Conservation (phyloP, 2,888 invertebrate genomes). For the Stenchaetothrips biformis region DNA sequence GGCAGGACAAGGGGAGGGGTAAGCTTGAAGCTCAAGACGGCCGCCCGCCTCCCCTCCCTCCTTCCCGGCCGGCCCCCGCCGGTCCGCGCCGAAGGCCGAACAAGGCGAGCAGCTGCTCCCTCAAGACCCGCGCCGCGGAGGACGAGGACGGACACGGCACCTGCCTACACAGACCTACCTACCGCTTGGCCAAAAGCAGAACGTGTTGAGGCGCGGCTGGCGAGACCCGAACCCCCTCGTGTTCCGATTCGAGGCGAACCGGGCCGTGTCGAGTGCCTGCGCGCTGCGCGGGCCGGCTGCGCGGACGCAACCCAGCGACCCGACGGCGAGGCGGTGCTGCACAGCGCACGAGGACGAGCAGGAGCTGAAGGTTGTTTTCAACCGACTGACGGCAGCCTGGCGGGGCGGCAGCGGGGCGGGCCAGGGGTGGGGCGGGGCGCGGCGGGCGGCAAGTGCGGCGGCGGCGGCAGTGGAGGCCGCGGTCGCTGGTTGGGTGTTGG, state of each 20-base stretch:
- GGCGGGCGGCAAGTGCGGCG: slow-evolving; percentile 47
- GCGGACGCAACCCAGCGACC: slow-evolving; percentile 26
- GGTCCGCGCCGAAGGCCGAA: background rate
- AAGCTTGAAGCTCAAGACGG: background rate
- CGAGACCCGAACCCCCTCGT: background rate
- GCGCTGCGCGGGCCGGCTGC: background rate
- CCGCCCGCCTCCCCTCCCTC: background rate
- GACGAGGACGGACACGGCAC: background rate
- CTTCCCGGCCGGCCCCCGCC: background rate
- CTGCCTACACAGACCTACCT: background rate
- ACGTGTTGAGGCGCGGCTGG: background rate
- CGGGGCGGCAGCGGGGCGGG: slow-evolving; percentile 18
- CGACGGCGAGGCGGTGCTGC: slow-evolving; percentile 46
- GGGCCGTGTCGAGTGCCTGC: background rate
- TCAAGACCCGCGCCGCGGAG: background rate
- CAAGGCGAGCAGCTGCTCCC: background rate
- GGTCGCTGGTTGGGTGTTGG: background rate
- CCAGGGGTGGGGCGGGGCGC: slow-evolving; percentile 25
- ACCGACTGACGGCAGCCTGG: slow-evolving; percentile 16
- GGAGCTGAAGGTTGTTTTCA: slow-evolving; percentile 24
- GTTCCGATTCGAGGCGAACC: background rate
- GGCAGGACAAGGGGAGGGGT: no score
- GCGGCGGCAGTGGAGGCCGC: slow-evolving; percentile 41
- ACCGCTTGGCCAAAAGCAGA: background rate
- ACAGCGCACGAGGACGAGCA: slow-evolving; percentile 34